Percentiles rank a stretch among this genome's conserved stretches.
phyloP scores from a whole-genome alignment of 1,140 invertebrate species.

The Globodera rostochiensis region DNA sequence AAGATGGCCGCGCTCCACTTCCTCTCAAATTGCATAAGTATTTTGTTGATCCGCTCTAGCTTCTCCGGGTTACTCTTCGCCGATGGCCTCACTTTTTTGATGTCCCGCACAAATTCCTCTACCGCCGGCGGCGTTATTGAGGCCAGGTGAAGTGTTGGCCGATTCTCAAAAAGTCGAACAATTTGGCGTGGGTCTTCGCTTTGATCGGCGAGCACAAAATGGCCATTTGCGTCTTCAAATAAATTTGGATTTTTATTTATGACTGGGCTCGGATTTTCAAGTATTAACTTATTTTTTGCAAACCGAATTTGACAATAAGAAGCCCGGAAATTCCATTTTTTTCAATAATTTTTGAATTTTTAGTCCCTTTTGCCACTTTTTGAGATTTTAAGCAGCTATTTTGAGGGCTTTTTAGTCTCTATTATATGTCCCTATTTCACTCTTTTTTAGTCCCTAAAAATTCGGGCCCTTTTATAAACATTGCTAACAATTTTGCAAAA shows the following conservation, averaged over 20 bases:
- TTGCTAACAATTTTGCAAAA: too few species aligned
- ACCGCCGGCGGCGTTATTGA: constrained; percentile 15
- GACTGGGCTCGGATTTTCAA: too few species aligned
- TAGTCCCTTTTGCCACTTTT: too few species aligned
- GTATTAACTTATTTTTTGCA: too few species aligned
- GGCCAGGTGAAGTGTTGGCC: constrained; percentile 15
- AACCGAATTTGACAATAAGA: too few species aligned
- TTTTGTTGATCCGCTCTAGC: neutral
- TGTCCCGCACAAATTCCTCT: constrained; percentile 10
- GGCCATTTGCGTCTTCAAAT: neutral
- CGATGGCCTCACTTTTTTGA: neutral
- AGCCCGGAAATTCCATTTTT: too few species aligned
- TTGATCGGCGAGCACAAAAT: neutral
- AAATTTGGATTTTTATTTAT: neutral
- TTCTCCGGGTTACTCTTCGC: neutral
- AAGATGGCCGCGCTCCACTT: constrained; percentile 7
- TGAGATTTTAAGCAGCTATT: too few species aligned
- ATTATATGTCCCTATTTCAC: too few species aligned
- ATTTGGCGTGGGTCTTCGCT: neutral
- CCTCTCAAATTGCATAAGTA: neutral
- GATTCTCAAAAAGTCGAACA: constrained; percentile 4
- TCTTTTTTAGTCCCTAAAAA: too few species aligned
- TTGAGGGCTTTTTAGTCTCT: too few species aligned
- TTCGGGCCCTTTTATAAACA: too few species aligned
- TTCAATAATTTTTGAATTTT: too few species aligned